Base-by-base conservation (phyloP, 2,113 vertebrate genomes). In the Osmerus mordax region DNA sequence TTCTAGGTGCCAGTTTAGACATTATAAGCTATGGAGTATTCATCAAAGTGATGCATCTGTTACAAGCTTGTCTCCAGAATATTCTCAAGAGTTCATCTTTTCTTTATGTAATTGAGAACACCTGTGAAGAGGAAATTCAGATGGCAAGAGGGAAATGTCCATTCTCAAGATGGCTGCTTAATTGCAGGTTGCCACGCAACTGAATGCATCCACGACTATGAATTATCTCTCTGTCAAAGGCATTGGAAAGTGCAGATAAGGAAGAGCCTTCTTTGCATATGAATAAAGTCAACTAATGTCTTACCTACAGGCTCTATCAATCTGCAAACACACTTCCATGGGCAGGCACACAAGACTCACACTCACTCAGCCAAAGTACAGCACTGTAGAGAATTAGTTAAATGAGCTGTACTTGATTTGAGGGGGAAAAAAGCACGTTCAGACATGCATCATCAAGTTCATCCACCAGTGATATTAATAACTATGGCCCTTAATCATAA, bases 101-200 rank as follows among this genome's bases (percentile, higher is more conserved):
- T 82, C 67, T 29, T 73, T 51, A 51, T 71, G 29, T 75, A 69
- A 73, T 73, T 65, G 9, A 59, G 67, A 36, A 61, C 70, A 62
- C 69, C 71, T 28, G 54, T 19, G 52, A 59, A 69, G 77, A 77
- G 60, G 18, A 76, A 74, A 73, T 77, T 79, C 71, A 28, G 67
- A 67, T 52, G 74, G n/a, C 56, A 65, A 41, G 60, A 28, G 29
- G 6, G 76, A 78, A 75, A 67, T 59, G 74, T 85, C 67, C 28
- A 65, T 79, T 86, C 74, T 83, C 82, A 72, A 79, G 78, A 84
- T 84, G 76, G 73, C 82, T 79, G 83, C 71, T 68, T 89, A 90
- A 91, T 91, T 89, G 80, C 83, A 73, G 82, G 90, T 90, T 91
- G 90, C 89, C 87, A 89, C 83, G 90, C 87, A 82, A 91, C 89